Evolutionary conservation across 2,797 vertebrate species (phyloP).

Genomic region (Rhinogobio ventralis): DNA sequence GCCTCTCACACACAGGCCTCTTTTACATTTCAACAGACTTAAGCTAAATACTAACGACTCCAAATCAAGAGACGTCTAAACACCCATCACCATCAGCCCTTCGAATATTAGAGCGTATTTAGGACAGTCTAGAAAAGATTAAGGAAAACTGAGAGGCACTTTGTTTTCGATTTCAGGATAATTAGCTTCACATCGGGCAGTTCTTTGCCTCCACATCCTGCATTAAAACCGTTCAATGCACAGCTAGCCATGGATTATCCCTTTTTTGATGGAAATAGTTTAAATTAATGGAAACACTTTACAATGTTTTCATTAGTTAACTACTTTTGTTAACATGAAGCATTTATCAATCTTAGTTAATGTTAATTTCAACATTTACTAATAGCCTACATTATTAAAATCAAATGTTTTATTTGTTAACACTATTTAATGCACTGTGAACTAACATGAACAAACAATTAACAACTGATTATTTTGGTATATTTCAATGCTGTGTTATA

Average conservation of each 20-base stretch:
- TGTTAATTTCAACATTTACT: background rate
- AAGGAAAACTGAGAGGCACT: background rate
- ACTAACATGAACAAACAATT: too few species aligned
- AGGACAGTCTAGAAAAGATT: constrained; percentile 7
- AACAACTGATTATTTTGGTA: background rate
- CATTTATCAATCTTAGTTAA: background rate
- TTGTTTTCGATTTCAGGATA: background rate
- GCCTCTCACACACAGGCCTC: constrained; percentile 41
- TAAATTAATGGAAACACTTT: background rate
- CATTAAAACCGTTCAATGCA: background rate
- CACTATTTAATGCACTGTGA: background rate
- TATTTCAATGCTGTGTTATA: background rate
- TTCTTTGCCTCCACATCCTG: background rate
- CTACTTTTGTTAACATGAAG: background rate
- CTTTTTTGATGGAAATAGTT: background rate
- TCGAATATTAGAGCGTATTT: constrained; percentile 18
- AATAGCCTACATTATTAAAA: background rate
- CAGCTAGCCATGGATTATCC: background rate
- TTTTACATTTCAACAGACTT: constrained; percentile 59
- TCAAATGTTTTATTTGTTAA: background rate
- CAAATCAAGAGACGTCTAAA: constrained; percentile 51
- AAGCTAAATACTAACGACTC: constrained; percentile 59
- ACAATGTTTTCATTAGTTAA: background rate
- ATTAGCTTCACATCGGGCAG: background rate
- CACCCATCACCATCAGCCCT: constrained; percentile 25